Evolutionary conservation across 1,140 invertebrate species (phyloP).

Genomic region (Achroia grisella): DNA sequence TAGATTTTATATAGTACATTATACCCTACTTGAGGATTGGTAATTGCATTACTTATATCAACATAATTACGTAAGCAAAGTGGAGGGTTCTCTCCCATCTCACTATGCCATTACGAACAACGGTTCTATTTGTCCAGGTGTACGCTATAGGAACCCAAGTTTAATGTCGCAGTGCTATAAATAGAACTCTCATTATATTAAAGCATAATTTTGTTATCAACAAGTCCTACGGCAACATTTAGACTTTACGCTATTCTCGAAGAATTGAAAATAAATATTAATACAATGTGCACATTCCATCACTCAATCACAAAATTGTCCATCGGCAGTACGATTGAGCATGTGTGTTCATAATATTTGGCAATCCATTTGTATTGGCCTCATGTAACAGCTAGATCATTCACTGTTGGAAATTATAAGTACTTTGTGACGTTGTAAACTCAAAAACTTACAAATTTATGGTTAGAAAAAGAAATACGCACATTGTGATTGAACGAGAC

Average conservation of each 20-base stretch:
- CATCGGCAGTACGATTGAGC: slow-evolving; percentile 41
- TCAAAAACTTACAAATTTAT: slow-evolving; percentile 7
- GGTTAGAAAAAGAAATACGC: slow-evolving; percentile 44
- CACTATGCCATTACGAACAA: background rate
- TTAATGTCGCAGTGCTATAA: slow-evolving; percentile 53
- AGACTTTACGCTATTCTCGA: slow-evolving; percentile 55
- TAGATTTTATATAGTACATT: slow-evolving; percentile 48
- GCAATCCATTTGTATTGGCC: slow-evolving; percentile 22
- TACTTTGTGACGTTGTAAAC: slow-evolving; percentile 40
- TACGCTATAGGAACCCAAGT: slow-evolving; percentile 53
- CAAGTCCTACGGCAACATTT: slow-evolving; percentile 61
- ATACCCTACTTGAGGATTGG: slow-evolving; percentile 47
- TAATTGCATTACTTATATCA: slow-evolving; percentile 42
- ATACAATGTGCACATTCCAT: slow-evolving; percentile 59
- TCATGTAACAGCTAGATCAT: background rate
- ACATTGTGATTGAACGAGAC: slow-evolving; percentile 44
- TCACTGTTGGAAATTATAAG: slow-evolving; percentile 17
- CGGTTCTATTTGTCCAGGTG: slow-evolving; percentile 8
- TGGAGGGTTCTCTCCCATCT: slow-evolving; percentile 18
- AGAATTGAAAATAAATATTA: slow-evolving; percentile 47
- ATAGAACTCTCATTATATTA: slow-evolving; percentile 65
- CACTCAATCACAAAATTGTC: slow-evolving; percentile 11
- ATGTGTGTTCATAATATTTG: slow-evolving; percentile 34
- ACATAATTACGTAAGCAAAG: slow-evolving; percentile 48
- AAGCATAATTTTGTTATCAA: slow-evolving; percentile 67